A percentile compares a stretch with the other conserved stretches of the same genome.
These are phyloP conservation scores for Gallinago paraguaiae DNA, from an alignment of 2,113 vertebrate genomes.

Conservation along the genomic window DNA sequence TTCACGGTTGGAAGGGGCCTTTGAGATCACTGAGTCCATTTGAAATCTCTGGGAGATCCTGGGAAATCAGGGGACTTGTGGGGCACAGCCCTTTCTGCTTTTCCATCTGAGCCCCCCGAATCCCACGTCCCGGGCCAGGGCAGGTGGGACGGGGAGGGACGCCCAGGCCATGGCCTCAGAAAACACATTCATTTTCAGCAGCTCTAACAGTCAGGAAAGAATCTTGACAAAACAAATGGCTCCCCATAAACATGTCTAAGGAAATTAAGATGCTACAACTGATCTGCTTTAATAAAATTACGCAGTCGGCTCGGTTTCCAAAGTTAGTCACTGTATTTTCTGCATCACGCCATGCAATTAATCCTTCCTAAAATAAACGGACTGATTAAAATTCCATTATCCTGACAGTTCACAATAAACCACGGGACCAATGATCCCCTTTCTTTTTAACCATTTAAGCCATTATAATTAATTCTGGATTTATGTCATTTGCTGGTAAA, in stretches of 20 bases:
- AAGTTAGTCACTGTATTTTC: slow-evolving; percentile 48
- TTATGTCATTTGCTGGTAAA: slow-evolving; percentile 80
- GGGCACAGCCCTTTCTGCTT: neutral
- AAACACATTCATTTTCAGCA: slow-evolving; percentile 13
- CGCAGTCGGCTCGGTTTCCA: slow-evolving; percentile 19
- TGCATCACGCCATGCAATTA: slow-evolving; percentile 72
- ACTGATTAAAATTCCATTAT: slow-evolving; percentile 79
- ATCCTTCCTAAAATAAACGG: slow-evolving; percentile 78
- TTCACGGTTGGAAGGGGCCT: too few relatives aligned
- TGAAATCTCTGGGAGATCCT: neutral
- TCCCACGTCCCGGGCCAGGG: neutral
- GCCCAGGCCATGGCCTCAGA: neutral
- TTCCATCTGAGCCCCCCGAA: neutral
- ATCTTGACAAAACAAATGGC: slow-evolving; percentile 55
- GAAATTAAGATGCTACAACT: slow-evolving; percentile 72
- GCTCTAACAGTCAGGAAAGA: slow-evolving; percentile 26
- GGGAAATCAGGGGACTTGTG: neutral
- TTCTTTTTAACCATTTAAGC: slow-evolving; percentile 70
- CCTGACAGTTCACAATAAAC: slow-evolving; percentile 76
- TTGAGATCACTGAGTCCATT: neutral
- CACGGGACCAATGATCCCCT: slow-evolving; percentile 48
- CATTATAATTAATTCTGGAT: slow-evolving; percentile 78
- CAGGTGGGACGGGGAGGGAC: neutral
- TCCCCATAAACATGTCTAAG: slow-evolving; percentile 67
- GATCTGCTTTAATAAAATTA: slow-evolving; percentile 71